Base-by-base conservation (phyloP, 2,888 invertebrate species). In the Ophraella communa region DNA sequence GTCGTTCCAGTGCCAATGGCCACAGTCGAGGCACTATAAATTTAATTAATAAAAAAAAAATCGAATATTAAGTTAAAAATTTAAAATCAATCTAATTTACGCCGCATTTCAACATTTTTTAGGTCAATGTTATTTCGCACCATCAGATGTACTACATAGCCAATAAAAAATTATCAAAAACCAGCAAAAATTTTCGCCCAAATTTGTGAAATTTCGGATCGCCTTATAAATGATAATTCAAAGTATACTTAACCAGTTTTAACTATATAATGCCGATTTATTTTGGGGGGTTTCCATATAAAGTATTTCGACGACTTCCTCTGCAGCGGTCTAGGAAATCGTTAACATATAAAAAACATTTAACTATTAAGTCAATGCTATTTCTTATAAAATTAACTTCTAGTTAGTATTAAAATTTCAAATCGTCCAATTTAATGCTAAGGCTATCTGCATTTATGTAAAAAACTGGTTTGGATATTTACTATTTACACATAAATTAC, bases 351-450 rank as follows among this genome's bases (percentile, higher is more conserved):
- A 18, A 53, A 47, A 24, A 23, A 44, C 11, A 39, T 11, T 35
- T 56, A 44, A 56, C 44, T 56, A 44, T 21, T 23, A 59, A 56
- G 59, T 35, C 53, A 45, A 55, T 59, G 33, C 59, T 21, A 59
- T 60, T 55, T 55, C 59, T 57, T 61, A 64, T 39, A 27, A 49
- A 51, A 51, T 53, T 18, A 39, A 56, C 62, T 39, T 14, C 5
- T 63, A 60, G 59, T 61, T 59, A 63, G 64, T 54, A 71, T 71
- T 71, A 71, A 71, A 71, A 66, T 71, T 71, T 71, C 62, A 71
- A 69, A 71, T 67, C 52, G 64, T 62, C 67, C 39, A 66, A 68
- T 71, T 71, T 71, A 68, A 71, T 71, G 69, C 67, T 69, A 69
- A 71, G 69, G 71, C 62, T 63, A 67, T 66, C 68, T 65, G 35